These are phyloP conservation scores for Agriotes lineatus DNA, from an alignment of 2,888 invertebrate genomes.

Conservation along the genomic window DNA sequence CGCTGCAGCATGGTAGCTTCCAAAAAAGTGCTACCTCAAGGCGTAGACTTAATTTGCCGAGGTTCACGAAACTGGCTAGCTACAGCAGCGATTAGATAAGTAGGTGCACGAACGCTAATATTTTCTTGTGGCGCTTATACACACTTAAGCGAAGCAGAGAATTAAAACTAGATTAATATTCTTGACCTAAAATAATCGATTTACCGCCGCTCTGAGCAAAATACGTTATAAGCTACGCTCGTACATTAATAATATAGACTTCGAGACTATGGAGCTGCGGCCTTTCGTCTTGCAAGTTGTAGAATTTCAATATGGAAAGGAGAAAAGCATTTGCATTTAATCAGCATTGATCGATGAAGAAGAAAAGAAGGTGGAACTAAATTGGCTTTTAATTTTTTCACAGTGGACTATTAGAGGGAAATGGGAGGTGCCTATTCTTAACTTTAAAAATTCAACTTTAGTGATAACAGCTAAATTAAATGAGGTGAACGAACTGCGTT, in stretches of 20 bases:
- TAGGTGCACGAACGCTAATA: background rate
- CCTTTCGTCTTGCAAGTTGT: background rate
- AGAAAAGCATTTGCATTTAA: no score
- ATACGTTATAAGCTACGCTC: background rate
- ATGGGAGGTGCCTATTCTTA: no score
- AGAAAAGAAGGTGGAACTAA: no score
- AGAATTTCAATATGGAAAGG: no score
- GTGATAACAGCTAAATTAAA: no score
- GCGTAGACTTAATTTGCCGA: slow-evolving; percentile 14
- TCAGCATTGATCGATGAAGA: no score
- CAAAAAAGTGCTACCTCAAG: slow-evolving; percentile 11
- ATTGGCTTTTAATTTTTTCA: no score
- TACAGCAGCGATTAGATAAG: background rate
- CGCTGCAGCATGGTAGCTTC: slow-evolving; percentile 3
- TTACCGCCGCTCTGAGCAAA: background rate
- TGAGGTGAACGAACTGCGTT: no score
- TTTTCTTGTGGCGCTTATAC: slow-evolving; percentile 14
- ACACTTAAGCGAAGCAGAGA: background rate
- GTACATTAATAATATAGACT: background rate
- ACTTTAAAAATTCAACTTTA: no score
- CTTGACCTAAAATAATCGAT: slow-evolving; percentile 20
- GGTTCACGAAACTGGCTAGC: slow-evolving; percentile 1
- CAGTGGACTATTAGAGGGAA: no score
- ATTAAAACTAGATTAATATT: slow-evolving; percentile 20
- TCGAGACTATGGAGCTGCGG: background rate